Base-by-base conservation (phyloP, 1,140 invertebrate species). In the Cepaea nemoralis region DNA sequence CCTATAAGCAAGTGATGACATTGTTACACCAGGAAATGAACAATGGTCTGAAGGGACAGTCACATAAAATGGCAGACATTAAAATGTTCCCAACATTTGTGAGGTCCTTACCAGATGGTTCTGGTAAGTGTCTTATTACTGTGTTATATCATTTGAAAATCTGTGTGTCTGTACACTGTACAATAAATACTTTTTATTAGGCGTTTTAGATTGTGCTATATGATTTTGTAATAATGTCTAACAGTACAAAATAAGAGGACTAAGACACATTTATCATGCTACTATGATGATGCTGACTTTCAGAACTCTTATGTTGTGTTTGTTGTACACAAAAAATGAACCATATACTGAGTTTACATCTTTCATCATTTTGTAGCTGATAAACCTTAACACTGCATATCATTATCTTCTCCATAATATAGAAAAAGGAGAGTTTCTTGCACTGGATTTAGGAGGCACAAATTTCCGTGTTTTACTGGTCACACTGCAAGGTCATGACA, bases 61-160 rank as follows among this genome's bases (percentile, higher is more conserved):
- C 95, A 6, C 96, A 98, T 88, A 90, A 93, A 0, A 92, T 94
- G 31, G 93, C 98, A 0, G 94, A 94, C 82, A 95, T 98, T 14
- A 99, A 98, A 92, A 96, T 96, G 92, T 99, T 96, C 91, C 95
- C 96, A 22, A 99, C 98, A 0, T 99, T 97, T 90, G 98, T 99
- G 37, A 96, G 98, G 90, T 95, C 98, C 89, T 93, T 99, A 82
- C 98, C 98, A 0, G 97, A 97, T 92, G 98, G 98, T 84, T 95
- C 95, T 93, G 96, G 96, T 97, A 93, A 92, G 83, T 71, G 39
- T n/a, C 22, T 48, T 16, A 55, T 24, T 42, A 27, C 40, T 39
- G n/a, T 8, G 37, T 39, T 16, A 19, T 45, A 19, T 45, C 42
- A 10, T 45, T 19, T 45, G 19, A 8, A 45, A 22, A 5, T 55